Evolutionary conservation across 2,113 vertebrate species (phyloP).

Genomic region (Nyctereutes procyonoides): DNA sequence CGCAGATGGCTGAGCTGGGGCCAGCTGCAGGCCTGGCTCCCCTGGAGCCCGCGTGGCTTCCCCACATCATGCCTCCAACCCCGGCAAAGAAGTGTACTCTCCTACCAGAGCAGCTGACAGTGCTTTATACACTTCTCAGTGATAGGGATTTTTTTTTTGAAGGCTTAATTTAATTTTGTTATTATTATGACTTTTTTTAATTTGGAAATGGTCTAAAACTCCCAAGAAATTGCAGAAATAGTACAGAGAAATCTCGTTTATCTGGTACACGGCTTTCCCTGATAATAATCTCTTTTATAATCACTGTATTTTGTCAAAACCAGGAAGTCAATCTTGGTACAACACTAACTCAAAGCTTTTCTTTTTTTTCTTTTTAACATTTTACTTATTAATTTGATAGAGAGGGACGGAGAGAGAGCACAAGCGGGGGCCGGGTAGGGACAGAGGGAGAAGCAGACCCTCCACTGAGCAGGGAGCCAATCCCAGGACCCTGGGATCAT

Average conservation of each 20-base stretch:
- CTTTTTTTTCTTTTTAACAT: background rate
- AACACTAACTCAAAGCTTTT: background rate
- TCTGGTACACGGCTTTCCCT: background rate
- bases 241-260: background rate
- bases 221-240: conserved; percentile 21
- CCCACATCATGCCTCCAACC: background rate
- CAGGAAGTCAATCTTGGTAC: background rate
- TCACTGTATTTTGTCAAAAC: background rate
- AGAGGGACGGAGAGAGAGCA: background rate
- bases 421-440: too few relatives aligned
- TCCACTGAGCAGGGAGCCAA: background rate
- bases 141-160: background rate
- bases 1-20: background rate
- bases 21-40: background rate
- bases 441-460: background rate
- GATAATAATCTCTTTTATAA: background rate
- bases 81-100: rapidly evolving
- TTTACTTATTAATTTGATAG: background rate
- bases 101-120: rapidly evolving
- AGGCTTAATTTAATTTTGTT: background rate
- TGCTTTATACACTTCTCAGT: background rate
- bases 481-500: background rate
- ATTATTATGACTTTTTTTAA: background rate
- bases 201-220: background rate
- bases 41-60: rapidly evolving